phyloP scores from a whole-genome alignment of 2,113 vertebrate genomes.

The Bucco capensis region DNA sequence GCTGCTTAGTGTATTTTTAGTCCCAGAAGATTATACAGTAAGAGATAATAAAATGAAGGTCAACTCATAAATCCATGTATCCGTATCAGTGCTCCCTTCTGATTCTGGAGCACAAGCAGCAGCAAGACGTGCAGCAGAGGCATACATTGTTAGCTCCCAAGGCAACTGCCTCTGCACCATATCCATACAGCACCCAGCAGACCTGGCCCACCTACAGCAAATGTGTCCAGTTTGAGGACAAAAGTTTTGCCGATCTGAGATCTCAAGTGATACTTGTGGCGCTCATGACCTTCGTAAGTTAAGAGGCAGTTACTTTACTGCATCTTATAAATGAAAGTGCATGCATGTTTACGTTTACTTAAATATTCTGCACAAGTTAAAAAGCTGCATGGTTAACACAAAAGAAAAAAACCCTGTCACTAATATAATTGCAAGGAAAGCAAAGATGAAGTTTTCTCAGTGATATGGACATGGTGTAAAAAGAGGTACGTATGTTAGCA shows the following conservation, averaged over 20 bases:
- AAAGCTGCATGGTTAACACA: background rate
- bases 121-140: background rate
- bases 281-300: background rate
- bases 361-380: background rate
- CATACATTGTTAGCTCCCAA: background rate
- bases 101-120: background rate
- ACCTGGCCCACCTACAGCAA: background rate
- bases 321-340: background rate
- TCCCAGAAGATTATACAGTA: background rate
- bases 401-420: background rate
- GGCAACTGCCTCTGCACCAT: fast-evolving
- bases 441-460: background rate
- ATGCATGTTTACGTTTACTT: background rate
- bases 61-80: background rate
- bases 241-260: background rate
- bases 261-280: fast-evolving
- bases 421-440: background rate
- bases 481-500: background rate
- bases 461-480: background rate
- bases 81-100: background rate
- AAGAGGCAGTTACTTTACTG: background rate
- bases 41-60: conserved; percentile 26
- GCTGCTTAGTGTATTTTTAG: background rate
- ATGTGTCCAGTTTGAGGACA: background rate
- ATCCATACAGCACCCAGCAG: fast-evolving